phyloP scores from a whole-genome alignment of 2,888 invertebrate genomes.

The Synergus japonicus region DNA sequence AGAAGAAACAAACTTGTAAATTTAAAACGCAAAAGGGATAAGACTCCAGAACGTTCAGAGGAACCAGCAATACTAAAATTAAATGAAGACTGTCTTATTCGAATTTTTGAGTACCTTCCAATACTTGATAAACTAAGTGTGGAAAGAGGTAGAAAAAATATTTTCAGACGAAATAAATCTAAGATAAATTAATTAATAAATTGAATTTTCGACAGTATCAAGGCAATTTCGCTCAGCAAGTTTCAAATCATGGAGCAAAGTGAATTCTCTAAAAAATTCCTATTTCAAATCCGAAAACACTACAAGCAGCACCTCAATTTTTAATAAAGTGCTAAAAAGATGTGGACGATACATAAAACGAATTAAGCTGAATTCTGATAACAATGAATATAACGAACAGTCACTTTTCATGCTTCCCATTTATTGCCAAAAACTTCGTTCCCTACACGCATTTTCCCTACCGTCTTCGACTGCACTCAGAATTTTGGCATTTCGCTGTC shows the following conservation, averaged over 20 bases:
- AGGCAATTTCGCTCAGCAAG: slow-evolving; percentile 28
- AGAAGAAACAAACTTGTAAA: slow-evolving; percentile 64
- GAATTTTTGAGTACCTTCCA: slow-evolving; percentile 79
- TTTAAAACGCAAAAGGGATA: slow-evolving; percentile 58
- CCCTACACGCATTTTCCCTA: slow-evolving; percentile 9
- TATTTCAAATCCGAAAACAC: slow-evolving; percentile 13
- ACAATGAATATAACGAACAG: slow-evolving; percentile 27
- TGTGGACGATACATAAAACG: slow-evolving; percentile 30
- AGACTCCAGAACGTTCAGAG: slow-evolving; percentile 43
- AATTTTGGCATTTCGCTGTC: slow-evolving; percentile 35
- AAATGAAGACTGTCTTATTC: slow-evolving; percentile 80
- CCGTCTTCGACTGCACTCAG: slow-evolving; percentile 17
- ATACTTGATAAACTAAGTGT: slow-evolving; percentile 79
- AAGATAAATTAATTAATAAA: no score
- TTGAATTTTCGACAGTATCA: not conserved
- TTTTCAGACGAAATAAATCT: not conserved
- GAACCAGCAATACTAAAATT: slow-evolving; percentile 77
- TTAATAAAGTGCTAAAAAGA: slow-evolving; percentile 28
- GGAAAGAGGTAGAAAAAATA: slow-evolving; percentile 76
- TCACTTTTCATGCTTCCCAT: slow-evolving; percentile 30
- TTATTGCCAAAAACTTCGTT: slow-evolving; percentile 26
- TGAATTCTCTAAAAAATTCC: slow-evolving; percentile 25
- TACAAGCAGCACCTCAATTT: not conserved
- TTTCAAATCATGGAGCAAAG: slow-evolving; percentile 31
- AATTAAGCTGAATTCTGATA: slow-evolving; percentile 18